Base-by-base conservation (phyloP, 2,113 vertebrate genomes). In the Misgurnus mizolepis region DNA sequence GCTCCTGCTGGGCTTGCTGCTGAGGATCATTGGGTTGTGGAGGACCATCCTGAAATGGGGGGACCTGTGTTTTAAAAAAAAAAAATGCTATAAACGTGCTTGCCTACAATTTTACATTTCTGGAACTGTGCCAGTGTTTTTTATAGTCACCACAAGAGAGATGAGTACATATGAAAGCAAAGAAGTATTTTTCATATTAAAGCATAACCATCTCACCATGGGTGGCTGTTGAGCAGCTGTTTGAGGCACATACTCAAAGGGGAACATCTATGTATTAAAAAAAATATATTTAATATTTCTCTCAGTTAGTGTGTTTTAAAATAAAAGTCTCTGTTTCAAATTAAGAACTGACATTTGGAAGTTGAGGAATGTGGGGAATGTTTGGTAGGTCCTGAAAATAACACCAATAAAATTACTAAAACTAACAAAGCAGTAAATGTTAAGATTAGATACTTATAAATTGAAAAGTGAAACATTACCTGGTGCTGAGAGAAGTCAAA, bases 401-500 rank as follows among this genome's bases (percentile, higher is more conserved):
- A 86, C 78, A 27, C 1, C 84, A 58, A 6, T 5, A 1, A 56
- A 17, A 17, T 17, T 15, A n/a, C n/a, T 18, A 18, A 2, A n/a
- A 18, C 27, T 34, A 34, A 34, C 27, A 34, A 34, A 34, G 27
- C 27, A 34, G 1, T 34, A 34, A 34, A 34, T 2, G 27, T 34
- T 34, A 2, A 34, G 27, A 3, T 34, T 34, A 34, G 3, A 34
- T 34, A 34, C 27, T 34, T 34, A 34, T 34, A 34, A 34, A 34
- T 34, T 11, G 10, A 11, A 10, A 53, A 53, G 12, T 12, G 49
- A 40, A 10, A 34, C 1, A 43, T 89, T 88, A 93, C 92, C 91
- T 82, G 88, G 27, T 89, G 88, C 76, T 89, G 86, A 50, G 67
- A 12, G 49, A 92, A 90, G 84, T 93, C 91, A 75, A 86, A 92